Base-by-base conservation (phyloP, 2,888 invertebrate genomes). In the Nemotelus pantherinus region DNA sequence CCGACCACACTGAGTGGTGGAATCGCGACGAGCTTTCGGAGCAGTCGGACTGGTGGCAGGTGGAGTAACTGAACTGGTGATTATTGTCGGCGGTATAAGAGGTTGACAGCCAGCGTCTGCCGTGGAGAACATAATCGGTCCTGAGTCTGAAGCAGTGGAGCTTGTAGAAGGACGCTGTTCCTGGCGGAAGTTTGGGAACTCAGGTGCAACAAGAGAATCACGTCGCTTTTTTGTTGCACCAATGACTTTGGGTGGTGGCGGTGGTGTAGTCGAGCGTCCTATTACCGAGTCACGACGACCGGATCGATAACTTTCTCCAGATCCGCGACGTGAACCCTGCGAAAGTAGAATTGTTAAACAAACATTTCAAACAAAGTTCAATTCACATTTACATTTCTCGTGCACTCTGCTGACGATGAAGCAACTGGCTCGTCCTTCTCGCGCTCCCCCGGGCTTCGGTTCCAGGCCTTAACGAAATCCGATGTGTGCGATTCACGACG, bases 11-110 rank as follows among this genome's bases (percentile, higher is more conserved):
- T 95, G 95, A 0, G 95, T 95, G 2, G 95, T 95, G 0, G 95
- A 95, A 84, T 95, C 95, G 77, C 95, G 89, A 45, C 95, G 88
- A 0, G 90, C 90, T 88, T 89, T 84, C 0, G 90, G 89, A 7
- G 90, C 89, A 0, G 93, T 92, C 0, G 95, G 94, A 55, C 94
- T 94, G 1, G 94, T 93, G 6, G 94, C 91, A 63, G 94, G 94
- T 25, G 95, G 94, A 53, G 94, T 94, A 41, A 95, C 94, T 78
- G 93, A 93, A 60, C 94, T 94, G 83, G 91, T 95, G 72, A 95
- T 92, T 79, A 95, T 95, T 41, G 94, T 94, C 3, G 95, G 95
- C 9, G 92, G 91, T 58, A 90, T 91, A 39, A 91, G 88, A 2
- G 89, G 88, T 85, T 91, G 91, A 81, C 91, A 90, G 83, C 91